phyloP scores from a whole-genome alignment of 1,140 invertebrate species.

The Lordiphosa mommai region DNA sequence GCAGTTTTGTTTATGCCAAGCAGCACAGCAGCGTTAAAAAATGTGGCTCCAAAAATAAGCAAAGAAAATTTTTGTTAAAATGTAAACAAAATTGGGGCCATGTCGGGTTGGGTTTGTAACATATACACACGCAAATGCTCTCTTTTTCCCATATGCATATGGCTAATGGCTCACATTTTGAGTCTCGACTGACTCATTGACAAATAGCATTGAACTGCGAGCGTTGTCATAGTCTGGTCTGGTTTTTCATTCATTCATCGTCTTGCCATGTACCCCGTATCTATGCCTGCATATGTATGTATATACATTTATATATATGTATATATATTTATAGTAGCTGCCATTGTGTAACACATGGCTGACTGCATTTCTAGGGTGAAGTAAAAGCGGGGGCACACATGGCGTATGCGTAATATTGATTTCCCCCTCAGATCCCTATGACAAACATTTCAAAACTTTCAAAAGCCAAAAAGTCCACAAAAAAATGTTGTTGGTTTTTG shows the following conservation, averaged over 20 bases:
- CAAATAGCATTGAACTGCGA: constrained; percentile 50
- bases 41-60: constrained; percentile 41
- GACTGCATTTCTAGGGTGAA: constrained; percentile 18
- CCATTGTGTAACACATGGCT: constrained; percentile 40
- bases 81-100: constrained; percentile 49
- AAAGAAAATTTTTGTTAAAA: constrained; percentile 21
- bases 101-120: constrained; percentile 9
- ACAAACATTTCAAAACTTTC: constrained; percentile 16
- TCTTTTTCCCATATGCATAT: constrained; percentile 1
- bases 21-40: constrained; percentile 16
- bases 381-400: constrained; percentile 4
- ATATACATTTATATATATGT: constrained; percentile 8
- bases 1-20: constrained; percentile 36
- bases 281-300: not conserved
- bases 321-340: constrained; percentile 6
- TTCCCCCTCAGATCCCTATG: constrained; percentile 27
- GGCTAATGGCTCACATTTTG: constrained; percentile 3
- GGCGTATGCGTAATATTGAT: constrained; percentile 47
- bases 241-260: constrained; percentile 5
- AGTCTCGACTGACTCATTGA: constrained; percentile 41
- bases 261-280: constrained; percentile 8
- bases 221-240: constrained; percentile 10
- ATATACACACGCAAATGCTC: not conserved
- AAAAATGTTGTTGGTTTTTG: not conserved
- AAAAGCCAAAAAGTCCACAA: constrained; percentile 9